Evolutionary conservation across 2,888 invertebrate genomes (phyloP).

Genomic region (Chrysomela aeneicollis): DNA sequence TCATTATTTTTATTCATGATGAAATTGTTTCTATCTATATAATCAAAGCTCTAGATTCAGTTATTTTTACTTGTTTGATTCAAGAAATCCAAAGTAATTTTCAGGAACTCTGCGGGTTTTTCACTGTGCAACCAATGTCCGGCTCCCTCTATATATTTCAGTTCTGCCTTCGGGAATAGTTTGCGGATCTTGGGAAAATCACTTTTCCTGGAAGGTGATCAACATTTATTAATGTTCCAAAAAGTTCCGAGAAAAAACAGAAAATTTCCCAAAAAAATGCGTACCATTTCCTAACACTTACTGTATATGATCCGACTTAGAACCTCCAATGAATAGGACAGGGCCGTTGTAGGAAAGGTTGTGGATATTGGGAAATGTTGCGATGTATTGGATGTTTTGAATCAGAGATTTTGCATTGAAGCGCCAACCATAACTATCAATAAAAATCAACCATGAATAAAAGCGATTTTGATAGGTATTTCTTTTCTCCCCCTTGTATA

Average conservation of each 20-base stretch:
- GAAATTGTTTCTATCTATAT: no score
- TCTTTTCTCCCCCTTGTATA: no score
- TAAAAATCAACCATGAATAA: constrained; percentile 20
- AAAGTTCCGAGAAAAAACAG: no score
- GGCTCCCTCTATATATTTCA: constrained; percentile 78
- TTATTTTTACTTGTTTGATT: constrained; percentile 47
- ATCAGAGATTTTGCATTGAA: constrained; percentile 80
- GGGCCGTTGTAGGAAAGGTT: constrained; percentile 64
- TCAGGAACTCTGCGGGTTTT: constrained; percentile 81
- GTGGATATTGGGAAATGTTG: constrained; percentile 68
- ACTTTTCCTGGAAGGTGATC: constrained; percentile 56
- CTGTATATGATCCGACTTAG: constrained; percentile 81
- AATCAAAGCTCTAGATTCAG: background rate
- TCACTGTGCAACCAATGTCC: constrained; percentile 96
- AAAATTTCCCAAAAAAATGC: constrained; percentile 15
- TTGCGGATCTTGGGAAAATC: constrained; percentile 72
- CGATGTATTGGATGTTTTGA: constrained; percentile 71
- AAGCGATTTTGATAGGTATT: no score
- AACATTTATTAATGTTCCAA: background rate
- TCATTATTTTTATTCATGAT: no score
- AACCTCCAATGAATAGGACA: constrained; percentile 85
- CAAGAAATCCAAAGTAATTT: constrained; percentile 70
- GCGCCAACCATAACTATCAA: constrained; percentile 73
- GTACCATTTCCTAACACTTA: constrained; percentile 55
- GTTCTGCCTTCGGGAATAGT: constrained; percentile 76